Evolutionary conservation across 2,888 invertebrate species (phyloP), one percentile per base, ranked within the genome.

Genomic region (Pimpla rufipes): DNA sequence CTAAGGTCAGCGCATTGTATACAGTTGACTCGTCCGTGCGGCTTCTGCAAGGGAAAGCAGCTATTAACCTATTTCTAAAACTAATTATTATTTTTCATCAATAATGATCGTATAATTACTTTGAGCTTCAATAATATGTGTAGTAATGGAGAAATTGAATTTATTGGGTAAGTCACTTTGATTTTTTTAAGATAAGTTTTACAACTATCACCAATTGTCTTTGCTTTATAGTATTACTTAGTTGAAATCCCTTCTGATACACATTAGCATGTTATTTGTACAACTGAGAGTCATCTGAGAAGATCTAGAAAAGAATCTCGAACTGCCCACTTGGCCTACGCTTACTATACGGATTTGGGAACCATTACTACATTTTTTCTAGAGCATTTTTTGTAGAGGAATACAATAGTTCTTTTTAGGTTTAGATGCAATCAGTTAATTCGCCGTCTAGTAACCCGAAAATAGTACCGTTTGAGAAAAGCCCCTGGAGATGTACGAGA

Each of bases 1-100:
- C 87, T 29, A 92, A 67, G 16, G 85, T 79, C 0, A 86, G 67
- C 8, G 89, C 85, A 79, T 92, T 92, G 75, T 89, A 92, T 8
- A 89, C 87, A n/a, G 85, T n/a, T 35, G 88, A 64, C 50, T 83
- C 83, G 6, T 84, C 76, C 13, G 67, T 57, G 47, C 40, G 79
- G 42, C 52, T 77, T 8, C 89, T 89, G 62, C 11, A 37, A 62
- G 2, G 18, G 16, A 37, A 35, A 59, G 5, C 13, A 1, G 7
- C 0, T 8, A 35, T 59, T n/a, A 59, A 35, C n/a, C 35, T 13
- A 10, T 1, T 11, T 8, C 2, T 11, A 21, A 3, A 21, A 2
- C 21, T 52, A 5, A n/a, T 13, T 23, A 29, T 29, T 29, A 29
- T 21, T 7, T 52, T 52, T 11, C 10, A 10, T 4, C 52, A 23